Evolutionary conservation across 37 sponge, comb jelly and placozoan genomes (phyloP).

Genomic region (Halichondria panicea): DNA sequence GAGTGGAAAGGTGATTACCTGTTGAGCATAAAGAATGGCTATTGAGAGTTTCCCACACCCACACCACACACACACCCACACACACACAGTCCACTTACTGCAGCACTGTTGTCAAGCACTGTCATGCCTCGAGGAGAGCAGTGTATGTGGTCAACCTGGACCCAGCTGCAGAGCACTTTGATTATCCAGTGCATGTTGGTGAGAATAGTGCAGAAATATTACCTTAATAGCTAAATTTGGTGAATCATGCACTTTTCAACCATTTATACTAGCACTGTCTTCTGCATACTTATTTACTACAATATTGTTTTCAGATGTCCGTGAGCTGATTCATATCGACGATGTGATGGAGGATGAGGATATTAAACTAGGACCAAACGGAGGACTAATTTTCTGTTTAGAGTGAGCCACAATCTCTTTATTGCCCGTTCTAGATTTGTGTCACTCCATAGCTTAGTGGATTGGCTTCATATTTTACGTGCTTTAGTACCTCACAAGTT

Average conservation of each 20-base stretch:
- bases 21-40: not conserved
- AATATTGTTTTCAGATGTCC: constrained; percentile 72
- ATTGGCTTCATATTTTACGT: no score
- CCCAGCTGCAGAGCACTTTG: constrained; percentile 97
- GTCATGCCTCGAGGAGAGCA: constrained; percentile 75
- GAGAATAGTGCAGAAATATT: not conserved
- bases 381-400: constrained; percentile 98
- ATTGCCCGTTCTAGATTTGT: no score
- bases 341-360: constrained; percentile 99
- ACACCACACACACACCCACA: not conserved
- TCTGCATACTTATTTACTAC: not conserved
- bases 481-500: no score
- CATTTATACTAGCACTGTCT: not conserved
- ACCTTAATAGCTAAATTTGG: not conserved
- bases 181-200: constrained; percentile 87
- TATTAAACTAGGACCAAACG: constrained; percentile 95
- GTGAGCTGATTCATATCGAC: constrained; percentile 94
- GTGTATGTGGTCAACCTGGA: constrained; percentile 95
- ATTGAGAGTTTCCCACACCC: not conserved
- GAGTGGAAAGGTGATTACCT: constrained; percentile 87
- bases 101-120: constrained; percentile 82
- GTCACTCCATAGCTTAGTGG: no score
- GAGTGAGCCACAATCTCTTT: constrained; percentile 68
- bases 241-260: no score
- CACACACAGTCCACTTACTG: constrained; percentile 91